Conservation (phyloP, 37 sponge, comb jelly and placozoan species). For the Cladorhizidae sp. region DNA sequence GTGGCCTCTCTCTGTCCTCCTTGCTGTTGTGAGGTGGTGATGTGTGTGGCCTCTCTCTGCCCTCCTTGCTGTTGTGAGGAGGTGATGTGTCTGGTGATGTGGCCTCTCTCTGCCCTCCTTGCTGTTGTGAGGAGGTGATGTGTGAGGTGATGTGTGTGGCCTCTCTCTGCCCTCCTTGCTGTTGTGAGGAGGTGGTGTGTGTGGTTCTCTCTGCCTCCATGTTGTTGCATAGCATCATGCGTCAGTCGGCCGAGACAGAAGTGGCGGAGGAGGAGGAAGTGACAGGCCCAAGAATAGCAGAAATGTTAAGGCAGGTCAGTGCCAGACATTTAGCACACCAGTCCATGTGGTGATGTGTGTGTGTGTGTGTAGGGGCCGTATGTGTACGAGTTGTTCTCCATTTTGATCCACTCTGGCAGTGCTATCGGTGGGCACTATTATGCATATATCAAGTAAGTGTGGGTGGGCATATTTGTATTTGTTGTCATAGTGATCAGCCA, state of each 20-base stretch:
- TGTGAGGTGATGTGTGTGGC: too few relatives aligned
- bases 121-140: too few relatives aligned
- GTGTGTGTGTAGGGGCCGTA: constrained; percentile 63
- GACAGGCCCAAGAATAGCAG: not conserved
- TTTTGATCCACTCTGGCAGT: constrained; percentile 95
- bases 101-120: too few relatives aligned
- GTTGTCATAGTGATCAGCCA: not conserved
- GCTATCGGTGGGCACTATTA: constrained; percentile 97
- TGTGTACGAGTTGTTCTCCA: constrained; percentile 93
- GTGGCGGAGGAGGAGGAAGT: not conserved
- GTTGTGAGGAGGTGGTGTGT: too few relatives aligned
- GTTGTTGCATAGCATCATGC: too few relatives aligned
- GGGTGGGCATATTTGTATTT: not conserved
- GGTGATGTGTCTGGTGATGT: not conserved
- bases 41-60: too few relatives aligned
- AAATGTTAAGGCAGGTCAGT: constrained; percentile 12
- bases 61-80: too few relatives aligned
- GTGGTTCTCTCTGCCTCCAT: too few relatives aligned
- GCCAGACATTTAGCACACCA: not conserved
- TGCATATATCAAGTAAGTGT: constrained; percentile 92
- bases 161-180: too few relatives aligned
- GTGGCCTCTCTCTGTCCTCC: too few relatives aligned
- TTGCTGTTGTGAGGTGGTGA: too few relatives aligned
- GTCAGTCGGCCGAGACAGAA: not conserved
- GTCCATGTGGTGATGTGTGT: not conserved